A percentile compares a stretch with the other conserved stretches of the same genome.
Conservation (phyloP, 1,140 invertebrate genomes). For the Dendrolimus kikuchii region DNA sequence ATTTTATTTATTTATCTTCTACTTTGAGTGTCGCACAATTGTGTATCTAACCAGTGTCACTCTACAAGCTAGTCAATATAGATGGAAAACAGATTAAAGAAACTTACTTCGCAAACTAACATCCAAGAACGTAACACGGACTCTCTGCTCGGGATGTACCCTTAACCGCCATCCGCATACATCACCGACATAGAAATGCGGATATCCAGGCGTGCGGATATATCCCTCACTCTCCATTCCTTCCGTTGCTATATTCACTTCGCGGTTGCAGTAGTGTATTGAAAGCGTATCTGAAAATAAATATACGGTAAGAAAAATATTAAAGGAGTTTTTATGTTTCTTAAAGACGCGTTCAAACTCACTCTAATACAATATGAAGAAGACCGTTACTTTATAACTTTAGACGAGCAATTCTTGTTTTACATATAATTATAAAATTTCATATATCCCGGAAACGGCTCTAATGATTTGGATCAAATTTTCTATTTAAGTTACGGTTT, state of each 20-base stretch:
- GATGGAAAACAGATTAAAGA: slow-evolving; percentile 1
- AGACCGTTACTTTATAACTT: too few relatives aligned
- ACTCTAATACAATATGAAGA: too few relatives aligned
- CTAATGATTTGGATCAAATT: too few relatives aligned
- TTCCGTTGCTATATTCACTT: slow-evolving; percentile 47
- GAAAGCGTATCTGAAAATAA: slow-evolving; percentile 56
- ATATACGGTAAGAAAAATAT: neutral
- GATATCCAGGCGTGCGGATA: slow-evolving; percentile 76
- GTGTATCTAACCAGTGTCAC: neutral
- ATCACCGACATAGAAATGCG: slow-evolving; percentile 75
- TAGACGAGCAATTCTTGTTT: too few relatives aligned
- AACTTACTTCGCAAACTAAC: slow-evolving; percentile 74
- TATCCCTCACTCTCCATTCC: slow-evolving; percentile 70
- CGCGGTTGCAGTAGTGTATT: slow-evolving; percentile 72
- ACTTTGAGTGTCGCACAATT: too few relatives aligned
- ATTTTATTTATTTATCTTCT: slow-evolving; percentile 1
- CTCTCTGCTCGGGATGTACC: slow-evolving; percentile 66
- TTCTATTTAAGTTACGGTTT: too few relatives aligned
- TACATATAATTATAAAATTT: too few relatives aligned
- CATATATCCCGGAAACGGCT: too few relatives aligned
- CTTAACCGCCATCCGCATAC: slow-evolving; percentile 73
- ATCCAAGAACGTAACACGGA: slow-evolving; percentile 73
- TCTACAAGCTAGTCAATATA: neutral
- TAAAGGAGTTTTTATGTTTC: too few relatives aligned
- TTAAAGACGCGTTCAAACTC: too few relatives aligned